Evolutionary conservation across 2,888 invertebrate species (phyloP).

Genomic region (Limenitis camilla): DNA sequence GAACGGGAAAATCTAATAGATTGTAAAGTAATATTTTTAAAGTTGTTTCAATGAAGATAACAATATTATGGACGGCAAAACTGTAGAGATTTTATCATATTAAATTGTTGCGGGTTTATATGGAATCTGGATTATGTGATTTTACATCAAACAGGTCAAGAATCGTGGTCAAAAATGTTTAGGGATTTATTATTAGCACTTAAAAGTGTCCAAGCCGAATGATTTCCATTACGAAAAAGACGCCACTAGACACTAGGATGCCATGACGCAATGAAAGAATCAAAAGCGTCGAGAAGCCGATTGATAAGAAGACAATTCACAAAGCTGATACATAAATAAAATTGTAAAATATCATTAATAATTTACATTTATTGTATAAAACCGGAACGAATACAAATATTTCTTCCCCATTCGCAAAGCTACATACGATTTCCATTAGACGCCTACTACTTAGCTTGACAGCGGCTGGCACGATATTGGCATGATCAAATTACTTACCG

Average conservation of each 20-base stretch:
- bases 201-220: too few species aligned
- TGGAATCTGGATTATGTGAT: constrained; percentile 3
- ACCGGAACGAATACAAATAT: neutral
- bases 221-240: too few species aligned
- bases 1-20: constrained; percentile 35
- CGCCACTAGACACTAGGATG: too few species aligned
- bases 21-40: constrained; percentile 23
- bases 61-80: constrained; percentile 4
- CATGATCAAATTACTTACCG: constrained; percentile 67
- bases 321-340: too few species aligned
- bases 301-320: too few species aligned
- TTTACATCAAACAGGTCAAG: too few species aligned
- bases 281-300: too few species aligned
- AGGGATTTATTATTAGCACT: too few species aligned
- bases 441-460: constrained; percentile 55
- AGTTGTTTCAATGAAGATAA: constrained; percentile 15
- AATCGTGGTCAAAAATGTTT: too few species aligned
- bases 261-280: too few species aligned
- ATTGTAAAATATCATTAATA: too few species aligned
- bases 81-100: constrained; percentile 2
- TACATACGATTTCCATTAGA: constrained; percentile 68
- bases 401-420: constrained; percentile 14
- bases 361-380: neutral
- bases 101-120: constrained; percentile 3
- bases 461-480: constrained; percentile 43